Percentiles rank a stretch among this genome's conserved stretches.
Conservation (phyloP, 2,113 vertebrate species). For the Microtus pennsylvanicus region DNA sequence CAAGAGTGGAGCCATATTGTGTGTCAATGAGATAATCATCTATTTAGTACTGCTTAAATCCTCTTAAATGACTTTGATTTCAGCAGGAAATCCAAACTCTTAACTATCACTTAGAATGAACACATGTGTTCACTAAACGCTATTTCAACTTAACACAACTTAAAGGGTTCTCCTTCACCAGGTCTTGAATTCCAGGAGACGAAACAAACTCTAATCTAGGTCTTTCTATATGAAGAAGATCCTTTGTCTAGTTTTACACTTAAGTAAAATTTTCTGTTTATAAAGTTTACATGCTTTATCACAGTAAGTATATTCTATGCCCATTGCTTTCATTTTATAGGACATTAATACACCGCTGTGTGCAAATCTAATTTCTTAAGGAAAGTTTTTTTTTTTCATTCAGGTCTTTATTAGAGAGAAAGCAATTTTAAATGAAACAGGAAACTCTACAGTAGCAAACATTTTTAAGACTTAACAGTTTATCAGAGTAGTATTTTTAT, state of each 20-base stretch:
- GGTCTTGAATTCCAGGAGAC: not conserved
- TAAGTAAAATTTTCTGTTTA: not conserved
- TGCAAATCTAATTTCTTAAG: not conserved
- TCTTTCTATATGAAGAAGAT: not conserved
- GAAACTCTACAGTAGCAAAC: not conserved
- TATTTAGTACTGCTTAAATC: not conserved
- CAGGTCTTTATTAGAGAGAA: not conserved
- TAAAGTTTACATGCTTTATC: not conserved
- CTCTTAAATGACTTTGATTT: no score
- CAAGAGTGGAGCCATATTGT: not conserved
- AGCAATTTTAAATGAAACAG: constrained; percentile 45
- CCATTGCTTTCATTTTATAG: not conserved
- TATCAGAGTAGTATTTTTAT: constrained; percentile 5
- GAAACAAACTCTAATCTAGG: not conserved
- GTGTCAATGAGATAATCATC: not conserved
- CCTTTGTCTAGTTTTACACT: constrained; percentile 1
- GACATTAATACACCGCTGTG: not conserved
- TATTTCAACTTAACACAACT: constrained; percentile 46
- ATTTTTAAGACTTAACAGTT: constrained; percentile 27
- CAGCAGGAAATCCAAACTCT: no score
- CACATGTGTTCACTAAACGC: not conserved
- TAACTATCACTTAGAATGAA: not conserved
- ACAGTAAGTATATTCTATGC: not conserved
- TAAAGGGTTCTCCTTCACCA: not conserved
- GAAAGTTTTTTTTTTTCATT: no score